Evolutionary conservation across 2,888 invertebrate genomes (phyloP).

Genomic region (Scrobipalpa costella): DNA sequence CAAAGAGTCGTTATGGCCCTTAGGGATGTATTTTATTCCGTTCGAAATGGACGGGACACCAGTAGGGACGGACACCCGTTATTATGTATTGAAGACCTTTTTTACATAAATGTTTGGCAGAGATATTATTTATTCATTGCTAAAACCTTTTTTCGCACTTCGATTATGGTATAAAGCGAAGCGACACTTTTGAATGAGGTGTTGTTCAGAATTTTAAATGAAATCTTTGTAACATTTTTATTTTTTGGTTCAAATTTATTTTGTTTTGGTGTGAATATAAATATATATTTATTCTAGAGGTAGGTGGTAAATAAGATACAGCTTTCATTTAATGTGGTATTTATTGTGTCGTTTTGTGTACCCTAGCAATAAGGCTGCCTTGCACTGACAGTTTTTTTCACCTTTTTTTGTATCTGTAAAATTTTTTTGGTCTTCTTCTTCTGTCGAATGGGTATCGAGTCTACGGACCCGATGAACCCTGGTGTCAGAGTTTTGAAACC

Average conservation of each 20-base stretch:
- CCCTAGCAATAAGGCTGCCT: too few relatives aligned
- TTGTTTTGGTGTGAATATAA: too few relatives aligned
- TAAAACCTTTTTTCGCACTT: not conserved
- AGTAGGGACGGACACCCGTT: not conserved
- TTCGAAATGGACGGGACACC: slow-evolving; percentile 3
- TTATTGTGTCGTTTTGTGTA: too few relatives aligned
- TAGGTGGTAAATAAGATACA: too few relatives aligned
- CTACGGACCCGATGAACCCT: too few relatives aligned
- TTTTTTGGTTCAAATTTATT: not conserved
- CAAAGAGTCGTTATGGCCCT: slow-evolving; percentile 28
- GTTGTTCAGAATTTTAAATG: not conserved
- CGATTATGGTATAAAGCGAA: not conserved
- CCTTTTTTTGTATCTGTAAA: too few relatives aligned
- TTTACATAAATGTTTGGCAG: not conserved
- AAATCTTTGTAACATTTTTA: not conserved
- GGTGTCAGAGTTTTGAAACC: too few relatives aligned
- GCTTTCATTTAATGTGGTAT: too few relatives aligned
- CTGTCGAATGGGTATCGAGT: too few relatives aligned
- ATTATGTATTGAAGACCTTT: slow-evolving; percentile 10
- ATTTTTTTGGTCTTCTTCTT: too few relatives aligned
- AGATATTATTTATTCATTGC: slow-evolving; percentile 1
- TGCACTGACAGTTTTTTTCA: too few relatives aligned
- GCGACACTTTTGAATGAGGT: not conserved
- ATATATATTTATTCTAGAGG: too few relatives aligned
- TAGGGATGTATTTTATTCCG: slow-evolving; percentile 24